Percentiles rank a stretch among this genome's conserved stretches.
These are phyloP conservation scores for Gastracanthus pulcherrimus DNA, from an alignment of 2,888 invertebrate genomes.

Conservation along the genomic window DNA sequence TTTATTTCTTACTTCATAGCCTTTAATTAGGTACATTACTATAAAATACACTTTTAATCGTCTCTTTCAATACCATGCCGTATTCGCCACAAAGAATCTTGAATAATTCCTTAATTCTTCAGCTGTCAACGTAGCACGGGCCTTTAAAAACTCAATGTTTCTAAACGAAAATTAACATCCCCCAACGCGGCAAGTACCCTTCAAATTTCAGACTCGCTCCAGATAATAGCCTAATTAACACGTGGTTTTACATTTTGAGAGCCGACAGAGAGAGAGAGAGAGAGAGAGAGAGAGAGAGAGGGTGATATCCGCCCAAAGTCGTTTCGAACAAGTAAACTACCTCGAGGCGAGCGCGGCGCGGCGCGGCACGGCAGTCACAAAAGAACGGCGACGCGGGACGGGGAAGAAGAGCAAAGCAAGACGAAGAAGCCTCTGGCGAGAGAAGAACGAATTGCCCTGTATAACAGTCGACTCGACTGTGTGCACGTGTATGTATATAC, in stretches of 20 bases:
- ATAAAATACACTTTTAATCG: no score
- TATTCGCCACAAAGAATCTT: no score
- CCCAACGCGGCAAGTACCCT: no score
- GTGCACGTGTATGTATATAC: neutral
- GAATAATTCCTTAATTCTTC: no score
- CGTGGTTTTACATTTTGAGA: neutral
- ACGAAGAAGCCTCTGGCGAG: constrained; percentile 18
- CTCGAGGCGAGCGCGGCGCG: neutral
- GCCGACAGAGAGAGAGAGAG: neutral
- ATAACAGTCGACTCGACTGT: constrained; percentile 13
- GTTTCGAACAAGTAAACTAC: neutral
- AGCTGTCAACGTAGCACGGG: no score
- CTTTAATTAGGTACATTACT: no score
- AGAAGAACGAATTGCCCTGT: constrained; percentile 49
- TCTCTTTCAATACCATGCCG: no score
- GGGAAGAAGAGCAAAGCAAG: neutral
- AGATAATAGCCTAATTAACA: neutral
- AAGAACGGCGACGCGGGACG: neutral
- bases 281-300: neutral
- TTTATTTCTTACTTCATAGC: no score
- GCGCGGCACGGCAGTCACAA: neutral
- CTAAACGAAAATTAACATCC: no score
- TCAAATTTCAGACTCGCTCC: no score
- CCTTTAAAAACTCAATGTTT: no score
- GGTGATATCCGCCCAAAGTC: neutral